These are phyloP conservation scores for Tillus elongatus DNA, from an alignment of 2,888 invertebrate genomes.

Conservation along the genomic window DNA sequence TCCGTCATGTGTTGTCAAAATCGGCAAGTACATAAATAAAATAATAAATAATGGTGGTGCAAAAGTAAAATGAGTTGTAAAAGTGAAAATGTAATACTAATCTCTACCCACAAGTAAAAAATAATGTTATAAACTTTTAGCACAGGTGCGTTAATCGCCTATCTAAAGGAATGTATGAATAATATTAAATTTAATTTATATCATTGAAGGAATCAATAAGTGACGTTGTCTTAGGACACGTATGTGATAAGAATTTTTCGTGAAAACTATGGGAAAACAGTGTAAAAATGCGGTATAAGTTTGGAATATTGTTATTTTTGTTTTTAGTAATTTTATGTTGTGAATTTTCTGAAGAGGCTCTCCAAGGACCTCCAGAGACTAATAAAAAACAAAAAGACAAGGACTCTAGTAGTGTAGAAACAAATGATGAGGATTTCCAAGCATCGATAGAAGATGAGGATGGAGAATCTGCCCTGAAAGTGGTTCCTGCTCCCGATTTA, in stretches of 20 bases:
- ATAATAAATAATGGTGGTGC: too few species aligned
- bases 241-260: conserved; percentile 26
- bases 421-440: conserved; percentile 31
- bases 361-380: conserved; percentile 26
- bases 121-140: too few species aligned
- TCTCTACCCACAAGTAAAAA: too few species aligned
- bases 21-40: too few species aligned
- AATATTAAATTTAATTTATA: too few species aligned
- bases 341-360: conserved; percentile 32
- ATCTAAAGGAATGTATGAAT: too few species aligned
- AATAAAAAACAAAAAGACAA: conserved; percentile 29
- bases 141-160: too few species aligned
- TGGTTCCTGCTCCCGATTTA: conserved; percentile 39
- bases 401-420: conserved; percentile 23
- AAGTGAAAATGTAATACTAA: too few species aligned
- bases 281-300: conserved; percentile 27
- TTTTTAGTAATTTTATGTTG: conserved; percentile 31
- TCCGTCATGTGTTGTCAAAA: too few species aligned
- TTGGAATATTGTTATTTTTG: conserved; percentile 24
- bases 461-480: conserved; percentile 33
- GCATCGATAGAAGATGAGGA: conserved; percentile 31
- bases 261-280: too few species aligned
- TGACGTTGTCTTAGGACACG: conserved; percentile 23
- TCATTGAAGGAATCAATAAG: background rate
- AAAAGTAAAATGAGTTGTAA: too few species aligned